Evolutionary conservation across 2,113 vertebrate species (phyloP).

Genomic region (Cynoglossus semilaevis): DNA sequence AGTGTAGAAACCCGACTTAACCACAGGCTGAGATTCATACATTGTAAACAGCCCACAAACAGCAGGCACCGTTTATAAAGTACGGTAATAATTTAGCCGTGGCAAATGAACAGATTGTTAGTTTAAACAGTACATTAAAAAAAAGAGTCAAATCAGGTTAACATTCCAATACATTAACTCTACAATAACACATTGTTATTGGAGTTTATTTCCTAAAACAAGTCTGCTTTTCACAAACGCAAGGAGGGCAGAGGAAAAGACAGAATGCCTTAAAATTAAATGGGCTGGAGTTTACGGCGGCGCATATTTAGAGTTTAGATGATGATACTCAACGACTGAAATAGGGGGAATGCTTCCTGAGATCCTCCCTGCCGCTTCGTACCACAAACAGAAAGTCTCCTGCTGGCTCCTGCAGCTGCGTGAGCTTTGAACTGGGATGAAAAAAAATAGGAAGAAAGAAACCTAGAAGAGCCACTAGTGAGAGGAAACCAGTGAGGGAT

Average conservation of each 20-base stretch:
- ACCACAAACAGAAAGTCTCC: conserved; percentile 69
- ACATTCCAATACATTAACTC: conserved; percentile 3
- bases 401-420: conserved; percentile 64
- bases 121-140: conserved; percentile 19
- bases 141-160: conserved; percentile 12
- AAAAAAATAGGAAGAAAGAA: conserved; percentile 60
- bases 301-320: conserved; percentile 53
- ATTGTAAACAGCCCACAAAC: too few relatives aligned
- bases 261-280: conserved; percentile 45
- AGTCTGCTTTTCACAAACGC: conserved; percentile 29
- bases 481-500: conserved; percentile 42
- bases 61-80: too few relatives aligned
- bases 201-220: conserved; percentile 17
- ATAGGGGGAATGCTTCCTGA: conserved; percentile 56
- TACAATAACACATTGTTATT: conserved; percentile 28
- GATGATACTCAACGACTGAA: conserved; percentile 48
- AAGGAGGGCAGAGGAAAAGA: conserved; percentile 25
- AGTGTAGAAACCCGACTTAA: too few relatives aligned
- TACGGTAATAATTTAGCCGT: too few relatives aligned
- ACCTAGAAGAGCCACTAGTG: conserved; percentile 53
- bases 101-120: conserved; percentile 24
- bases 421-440: conserved; percentile 68
- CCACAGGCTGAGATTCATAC: too few relatives aligned
- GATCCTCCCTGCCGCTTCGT: conserved; percentile 57
- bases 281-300: conserved; percentile 36